Percentiles rank a stretch among this genome's conserved stretches.
These are phyloP conservation scores for Regulus satrapa DNA, from an alignment of 2,113 vertebrate species.

Conservation along the genomic window DNA sequence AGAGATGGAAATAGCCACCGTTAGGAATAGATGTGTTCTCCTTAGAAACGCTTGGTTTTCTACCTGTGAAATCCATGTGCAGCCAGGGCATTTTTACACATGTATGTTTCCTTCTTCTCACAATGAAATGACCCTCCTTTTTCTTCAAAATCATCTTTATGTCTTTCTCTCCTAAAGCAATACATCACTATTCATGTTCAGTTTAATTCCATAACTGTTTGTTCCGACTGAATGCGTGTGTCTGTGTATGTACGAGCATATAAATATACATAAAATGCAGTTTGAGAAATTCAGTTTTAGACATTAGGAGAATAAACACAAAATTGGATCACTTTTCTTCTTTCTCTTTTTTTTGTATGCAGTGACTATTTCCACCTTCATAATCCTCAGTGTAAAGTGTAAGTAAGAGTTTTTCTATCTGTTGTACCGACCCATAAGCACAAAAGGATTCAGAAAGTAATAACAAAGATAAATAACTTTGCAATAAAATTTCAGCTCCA, in stretches of 20 bases:
- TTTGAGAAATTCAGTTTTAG: not conserved
- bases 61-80: not conserved
- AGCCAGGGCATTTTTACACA: not conserved
- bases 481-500: slow-evolving; percentile 75
- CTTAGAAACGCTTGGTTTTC: not conserved
- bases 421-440: slow-evolving; percentile 17
- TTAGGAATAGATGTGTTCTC: not conserved
- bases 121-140: not conserved
- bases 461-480: slow-evolving; percentile 75
- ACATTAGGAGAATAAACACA: not conserved
- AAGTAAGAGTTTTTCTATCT: slow-evolving; percentile 39
- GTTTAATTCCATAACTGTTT: not conserved
- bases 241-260: not conserved
- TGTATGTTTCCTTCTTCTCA: not conserved
- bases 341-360: not conserved
- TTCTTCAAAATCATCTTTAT: not conserved
- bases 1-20: not conserved
- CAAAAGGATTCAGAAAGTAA: slow-evolving; percentile 67
- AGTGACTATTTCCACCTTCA: not conserved
- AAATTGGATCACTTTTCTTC: not conserved
- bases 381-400: slow-evolving; percentile 49
- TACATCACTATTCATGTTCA: not conserved
- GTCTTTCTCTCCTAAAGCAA: not conserved
- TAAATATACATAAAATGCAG: not conserved
- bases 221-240: not conserved